Evolutionary conservation across 2,113 vertebrate genomes (phyloP).

Genomic region (Scytalopus superciliaris): DNA sequence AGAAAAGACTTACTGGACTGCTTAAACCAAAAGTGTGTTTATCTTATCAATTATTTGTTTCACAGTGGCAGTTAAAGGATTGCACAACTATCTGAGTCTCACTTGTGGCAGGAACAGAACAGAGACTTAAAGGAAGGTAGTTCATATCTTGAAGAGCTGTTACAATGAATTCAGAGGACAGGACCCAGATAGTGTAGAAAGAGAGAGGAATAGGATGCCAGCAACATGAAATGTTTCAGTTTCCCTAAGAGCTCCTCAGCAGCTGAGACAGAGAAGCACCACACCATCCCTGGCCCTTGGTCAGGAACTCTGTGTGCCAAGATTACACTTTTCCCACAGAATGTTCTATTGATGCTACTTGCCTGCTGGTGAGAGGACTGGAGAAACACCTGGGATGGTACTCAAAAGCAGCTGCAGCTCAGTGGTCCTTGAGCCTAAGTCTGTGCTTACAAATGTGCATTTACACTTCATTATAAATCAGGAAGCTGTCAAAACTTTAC

Average conservation of each 20-base stretch:
- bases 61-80: not conserved
- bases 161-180: not conserved
- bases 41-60: not conserved
- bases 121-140: not conserved
- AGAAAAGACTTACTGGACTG: not conserved
- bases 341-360: not conserved
- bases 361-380: not conserved
- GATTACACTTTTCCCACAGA: not conserved
- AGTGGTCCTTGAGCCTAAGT: not conserved
- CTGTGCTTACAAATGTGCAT: not conserved
- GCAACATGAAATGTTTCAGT: rapidly evolving
- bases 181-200: not conserved
- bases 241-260: not conserved
- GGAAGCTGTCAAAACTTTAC: not conserved
- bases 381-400: not conserved
- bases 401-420: not conserved
- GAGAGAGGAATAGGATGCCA: not conserved
- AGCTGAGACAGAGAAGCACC: not conserved
- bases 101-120: not conserved
- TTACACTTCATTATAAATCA: not conserved
- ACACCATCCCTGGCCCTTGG: rapidly evolving
- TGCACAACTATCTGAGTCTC: not conserved
- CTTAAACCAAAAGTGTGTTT: not conserved
- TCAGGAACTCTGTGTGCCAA: not conserved
- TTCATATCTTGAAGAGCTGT: not conserved